phyloP scores from a whole-genome alignment of 1,140 invertebrate genomes.

The Druon quercuslanigerum region DNA sequence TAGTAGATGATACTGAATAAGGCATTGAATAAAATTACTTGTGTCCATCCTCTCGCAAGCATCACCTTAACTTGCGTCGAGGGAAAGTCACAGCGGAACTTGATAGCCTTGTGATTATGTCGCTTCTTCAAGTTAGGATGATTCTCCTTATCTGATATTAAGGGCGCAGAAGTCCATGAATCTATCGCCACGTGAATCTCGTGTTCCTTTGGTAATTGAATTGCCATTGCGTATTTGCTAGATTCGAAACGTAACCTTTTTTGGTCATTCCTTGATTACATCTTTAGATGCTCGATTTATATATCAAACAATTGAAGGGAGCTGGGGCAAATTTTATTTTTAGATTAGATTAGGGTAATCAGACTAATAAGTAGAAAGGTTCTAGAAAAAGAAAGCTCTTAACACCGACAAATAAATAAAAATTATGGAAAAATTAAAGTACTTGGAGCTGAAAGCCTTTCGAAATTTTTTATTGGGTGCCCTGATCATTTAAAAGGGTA shows the following conservation, averaged over 20 bases:
- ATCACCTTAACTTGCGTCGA: slow-evolving; percentile 61
- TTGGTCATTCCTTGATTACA: not conserved
- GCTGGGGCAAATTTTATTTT: no score
- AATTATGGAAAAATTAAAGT: no score
- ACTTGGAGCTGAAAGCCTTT: no score
- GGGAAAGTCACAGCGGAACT: slow-evolving; percentile 60
- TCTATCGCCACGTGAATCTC: not conserved
- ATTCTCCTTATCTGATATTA: slow-evolving; percentile 8
- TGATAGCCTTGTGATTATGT: slow-evolving; percentile 49
- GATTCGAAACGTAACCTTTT: slow-evolving; percentile 12
- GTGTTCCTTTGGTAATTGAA: not conserved
- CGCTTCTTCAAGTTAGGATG: slow-evolving; percentile 22
- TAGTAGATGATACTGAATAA: slow-evolving; percentile 1
- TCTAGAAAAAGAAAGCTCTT: no score
- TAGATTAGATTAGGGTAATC: no score
- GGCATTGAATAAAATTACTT: slow-evolving; percentile 51
- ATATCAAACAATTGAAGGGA: no score
- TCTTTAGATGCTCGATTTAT: no score
- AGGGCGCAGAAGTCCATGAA: slow-evolving; percentile 3
- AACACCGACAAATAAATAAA: no score
- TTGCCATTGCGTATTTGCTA: not conserved
- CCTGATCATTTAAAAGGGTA: no score
- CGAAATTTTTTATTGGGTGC: no score
- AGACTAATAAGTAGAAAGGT: no score
- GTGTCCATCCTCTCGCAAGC: slow-evolving; percentile 61